These are phyloP conservation scores for Pitangus sulphuratus DNA, from an alignment of 2,797 vertebrate species.

Conservation along the genomic window DNA sequence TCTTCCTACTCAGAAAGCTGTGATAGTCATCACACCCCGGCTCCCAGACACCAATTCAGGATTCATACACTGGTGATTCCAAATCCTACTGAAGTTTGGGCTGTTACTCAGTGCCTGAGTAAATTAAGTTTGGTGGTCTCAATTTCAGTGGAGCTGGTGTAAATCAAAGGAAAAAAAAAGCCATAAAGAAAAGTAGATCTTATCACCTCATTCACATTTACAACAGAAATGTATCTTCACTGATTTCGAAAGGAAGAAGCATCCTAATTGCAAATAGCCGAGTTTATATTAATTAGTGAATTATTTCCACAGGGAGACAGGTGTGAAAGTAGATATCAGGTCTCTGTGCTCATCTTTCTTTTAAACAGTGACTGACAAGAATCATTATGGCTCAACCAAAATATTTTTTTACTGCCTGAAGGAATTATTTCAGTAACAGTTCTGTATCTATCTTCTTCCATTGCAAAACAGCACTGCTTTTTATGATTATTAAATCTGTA, in stretches of 20 bases:
- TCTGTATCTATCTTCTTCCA: background rate
- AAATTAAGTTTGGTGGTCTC: background rate
- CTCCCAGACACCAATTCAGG: background rate
- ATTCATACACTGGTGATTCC: background rate
- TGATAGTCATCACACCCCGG: background rate
- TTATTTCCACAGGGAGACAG: constrained; percentile 19
- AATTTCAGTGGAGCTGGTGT: background rate
- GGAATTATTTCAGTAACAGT: background rate
- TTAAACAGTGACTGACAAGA: background rate
- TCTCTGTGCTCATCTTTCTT: background rate
- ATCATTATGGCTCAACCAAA: constrained; percentile 5
- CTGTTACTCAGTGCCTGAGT: background rate
- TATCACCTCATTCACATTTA: background rate
- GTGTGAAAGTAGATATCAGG: constrained; percentile 43
- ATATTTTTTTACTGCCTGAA: background rate
- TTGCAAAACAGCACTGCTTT: background rate
- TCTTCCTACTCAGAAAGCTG: background rate
- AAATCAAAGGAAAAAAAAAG: background rate
- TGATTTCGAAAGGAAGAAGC: background rate
- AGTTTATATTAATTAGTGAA: background rate
- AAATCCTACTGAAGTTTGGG: background rate
- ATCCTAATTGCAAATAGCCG: background rate
- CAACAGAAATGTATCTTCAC: background rate
- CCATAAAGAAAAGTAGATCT: background rate
- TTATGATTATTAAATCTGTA: background rate